Base-by-base conservation (phyloP, 2,797 vertebrate species). In the Borostomias antarcticus region DNA sequence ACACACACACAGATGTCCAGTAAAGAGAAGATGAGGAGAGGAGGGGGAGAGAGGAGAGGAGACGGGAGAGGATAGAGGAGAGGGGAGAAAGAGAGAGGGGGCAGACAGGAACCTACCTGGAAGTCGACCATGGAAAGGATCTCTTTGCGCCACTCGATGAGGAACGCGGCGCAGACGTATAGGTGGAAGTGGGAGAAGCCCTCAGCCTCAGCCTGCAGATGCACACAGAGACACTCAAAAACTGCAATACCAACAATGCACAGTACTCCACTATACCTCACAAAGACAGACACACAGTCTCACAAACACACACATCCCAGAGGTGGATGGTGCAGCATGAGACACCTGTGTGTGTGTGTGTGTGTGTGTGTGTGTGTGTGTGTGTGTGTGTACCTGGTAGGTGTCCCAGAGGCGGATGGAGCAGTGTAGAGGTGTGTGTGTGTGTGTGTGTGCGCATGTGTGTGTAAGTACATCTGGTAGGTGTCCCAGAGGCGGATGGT, bases 121-220 rank as follows among this genome's bases (percentile, higher is more conserved):
- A 99, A 99, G 79, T 99, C 97, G 48, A 94, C 88, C 90, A 97
- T 97, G 79, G 96, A 96, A 40, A 99, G 88, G 82, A 99, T 98
- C 87, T 99, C 96, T 81, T 97, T 99, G 58, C 97, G 87, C 97
- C 97, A 99, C 86, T 99, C 96, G 58, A 98, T 94, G 89, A 99
- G 89, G 89, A 99, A 99, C 58, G 97, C 98, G n/a, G 97, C 95
- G 1, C 97, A 99, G 78, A 99, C 96, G 0, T 98, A 99, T 33
- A 99, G 90, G 77, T 99, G 98, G 86, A 99, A 99, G 77, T 97
- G 96, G 9, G 97, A 98, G 87, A 99, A 99, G 5, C 97, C 97
- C 75, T 99, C 96, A 0, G 96, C 91, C 84, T 99, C 97, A 11
- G 97, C 95, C 97, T 99, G 89, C 1, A 25, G 72, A 63, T 52